A percentile compares a stretch with the other conserved stretches of the same genome.
phyloP scores from a whole-genome alignment of 2,113 vertebrate genomes.

The Brienomyrus brachyistius region DNA sequence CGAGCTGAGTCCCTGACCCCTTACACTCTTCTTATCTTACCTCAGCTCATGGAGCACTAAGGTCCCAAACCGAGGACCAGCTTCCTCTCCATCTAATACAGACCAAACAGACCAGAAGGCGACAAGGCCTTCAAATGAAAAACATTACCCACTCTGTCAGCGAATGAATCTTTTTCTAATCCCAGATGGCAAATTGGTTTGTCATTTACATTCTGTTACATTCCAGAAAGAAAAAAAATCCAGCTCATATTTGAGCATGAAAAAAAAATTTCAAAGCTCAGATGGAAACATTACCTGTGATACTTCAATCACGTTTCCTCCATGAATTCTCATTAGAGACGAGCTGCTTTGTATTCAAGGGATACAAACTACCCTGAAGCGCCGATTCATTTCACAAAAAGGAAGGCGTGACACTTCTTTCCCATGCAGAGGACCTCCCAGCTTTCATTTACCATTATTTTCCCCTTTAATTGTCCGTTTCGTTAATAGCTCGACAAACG shows the following conservation, averaged over 20 bases:
- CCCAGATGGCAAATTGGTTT: neutral
- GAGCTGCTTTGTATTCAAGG: neutral
- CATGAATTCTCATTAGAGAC: neutral
- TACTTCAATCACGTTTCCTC: neutral
- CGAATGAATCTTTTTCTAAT: neutral
- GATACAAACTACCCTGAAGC: neutral
- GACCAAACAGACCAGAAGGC: neutral
- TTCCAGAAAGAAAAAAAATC: neutral
- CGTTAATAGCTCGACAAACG: neutral
- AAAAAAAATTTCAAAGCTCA: neutral
- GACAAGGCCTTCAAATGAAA: neutral
- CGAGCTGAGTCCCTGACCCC: neutral
- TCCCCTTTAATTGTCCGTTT: neutral
- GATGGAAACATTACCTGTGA: neutral
- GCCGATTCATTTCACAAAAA: neutral
- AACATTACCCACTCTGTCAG: neutral
- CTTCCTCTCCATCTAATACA: neutral
- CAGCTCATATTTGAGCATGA: neutral
- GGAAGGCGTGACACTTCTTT: neutral
- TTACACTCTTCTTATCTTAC: neutral
- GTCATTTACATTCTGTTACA: neutral
- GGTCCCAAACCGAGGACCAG: neutral
- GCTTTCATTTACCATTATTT: neutral
- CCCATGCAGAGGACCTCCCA: neutral
- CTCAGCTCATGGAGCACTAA: neutral